Evolutionary conservation across 1,140 invertebrate species (phyloP), one percentile per base, ranked within the genome.

Genomic region (Arctopsyche grandis): DNA sequence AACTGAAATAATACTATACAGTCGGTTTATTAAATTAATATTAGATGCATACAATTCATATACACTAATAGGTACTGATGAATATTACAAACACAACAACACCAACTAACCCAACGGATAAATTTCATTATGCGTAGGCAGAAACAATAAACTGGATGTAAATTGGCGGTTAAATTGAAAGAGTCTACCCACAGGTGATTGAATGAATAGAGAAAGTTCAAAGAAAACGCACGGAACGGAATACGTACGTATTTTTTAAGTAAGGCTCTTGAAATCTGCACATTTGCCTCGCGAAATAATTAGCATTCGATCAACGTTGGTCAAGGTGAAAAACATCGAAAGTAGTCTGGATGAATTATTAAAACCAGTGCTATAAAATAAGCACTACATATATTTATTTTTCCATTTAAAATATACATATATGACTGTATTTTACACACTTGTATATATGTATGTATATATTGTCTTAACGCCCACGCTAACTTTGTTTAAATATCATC

Each of bases 161-260:
- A 76, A 76, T 76, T 76, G 46, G 58, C 58, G 74, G 24, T 29
- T 63, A 76, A 76, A 76, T 76, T 76, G 74, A 76, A 63, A 76
- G 58, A 63, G 58, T 56, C 74, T 76, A 63, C 74, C 60, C 74
- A 46, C 22, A 24, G 24, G 63, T 66, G 63, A 66, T 66, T 66
- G 63, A 66, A 66, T 66, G 63, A 9, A 26, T 66, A 66, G 63
- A 66, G 63, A 66, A 66, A 66, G 63, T 60, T 60, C 19, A n/a
- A n/a, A n/a, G n/a, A n/a, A 46, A 46, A 52, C 48, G 48, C 12
- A 16, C 48, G 7, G 29, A 4, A 38, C 7, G 16, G 16, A 5
- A 12, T 52, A 52, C 12, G 16, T 52, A 12, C 12, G 16, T 52
- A 12, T 52, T 1, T 52, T 14, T 14, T 52, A 52, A 52, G 48